These are phyloP conservation scores for Aspidiotus rigidus DNA, from an alignment of 2,888 invertebrate species.

Conservation along the genomic window DNA sequence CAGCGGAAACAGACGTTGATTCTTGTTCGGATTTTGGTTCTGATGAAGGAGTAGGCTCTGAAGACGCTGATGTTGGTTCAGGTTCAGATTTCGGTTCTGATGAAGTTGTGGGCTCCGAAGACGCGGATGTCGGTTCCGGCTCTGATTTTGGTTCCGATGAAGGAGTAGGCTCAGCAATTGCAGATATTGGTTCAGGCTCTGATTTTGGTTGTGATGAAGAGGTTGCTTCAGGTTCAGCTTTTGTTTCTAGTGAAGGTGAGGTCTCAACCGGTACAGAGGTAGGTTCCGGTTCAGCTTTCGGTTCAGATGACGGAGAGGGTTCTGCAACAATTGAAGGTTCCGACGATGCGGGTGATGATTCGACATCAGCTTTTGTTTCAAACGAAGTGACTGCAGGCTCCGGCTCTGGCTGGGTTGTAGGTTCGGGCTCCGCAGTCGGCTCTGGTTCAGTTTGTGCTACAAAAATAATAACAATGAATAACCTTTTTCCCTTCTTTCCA, in stretches of 20 bases:
- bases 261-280: slow-evolving; percentile 36
- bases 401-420: slow-evolving; percentile 35
- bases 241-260: slow-evolving; percentile 38
- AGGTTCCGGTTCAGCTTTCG: slow-evolving; percentile 36
- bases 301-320: slow-evolving; percentile 28
- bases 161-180: slow-evolving; percentile 36
- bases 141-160: slow-evolving; percentile 38
- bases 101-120: slow-evolving; percentile 34
- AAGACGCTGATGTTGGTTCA: slow-evolving; percentile 37
- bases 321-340: slow-evolving; percentile 14
- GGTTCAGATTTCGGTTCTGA: slow-evolving; percentile 37
- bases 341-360: slow-evolving; percentile 37
- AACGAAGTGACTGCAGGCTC: slow-evolving; percentile 33
- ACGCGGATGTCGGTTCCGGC: slow-evolving; percentile 36
- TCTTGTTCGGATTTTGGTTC: slow-evolving; percentile 39
- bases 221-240: slow-evolving; percentile 39
- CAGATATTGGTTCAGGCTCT: slow-evolving; percentile 39
- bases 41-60: slow-evolving; percentile 40
- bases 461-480: slow-evolving; percentile 2
- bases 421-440: slow-evolving; percentile 40
- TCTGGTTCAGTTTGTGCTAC: slow-evolving; percentile 39
- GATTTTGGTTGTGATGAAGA: slow-evolving; percentile 37
- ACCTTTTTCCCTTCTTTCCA: background rate
- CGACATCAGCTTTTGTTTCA: slow-evolving; percentile 7
- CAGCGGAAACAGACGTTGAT: slow-evolving; percentile 40